These are phyloP conservation scores for Ceramica pisi DNA, from an alignment of 2,888 invertebrate genomes.

Conservation along the genomic window DNA sequence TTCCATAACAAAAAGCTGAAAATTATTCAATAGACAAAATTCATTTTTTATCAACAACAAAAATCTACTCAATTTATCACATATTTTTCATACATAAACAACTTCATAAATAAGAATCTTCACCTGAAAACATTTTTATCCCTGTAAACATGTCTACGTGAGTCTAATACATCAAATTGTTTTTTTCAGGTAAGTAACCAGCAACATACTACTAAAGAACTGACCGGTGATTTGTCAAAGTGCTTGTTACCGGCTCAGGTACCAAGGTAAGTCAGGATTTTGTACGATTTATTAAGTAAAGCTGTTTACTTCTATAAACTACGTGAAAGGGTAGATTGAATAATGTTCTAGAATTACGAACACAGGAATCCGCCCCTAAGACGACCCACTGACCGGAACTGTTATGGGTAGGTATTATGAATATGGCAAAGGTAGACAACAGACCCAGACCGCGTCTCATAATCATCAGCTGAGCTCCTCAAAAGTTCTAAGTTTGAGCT, in stretches of 20 bases:
- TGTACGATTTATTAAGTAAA: conserved; percentile 13
- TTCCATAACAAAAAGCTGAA: not conserved
- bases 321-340: not conserved
- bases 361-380: no score
- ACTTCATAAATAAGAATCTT: conserved; percentile 19
- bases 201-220: conserved; percentile 5
- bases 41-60: not conserved
- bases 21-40: not conserved
- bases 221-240: conserved; percentile 38
- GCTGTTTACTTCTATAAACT: not conserved
- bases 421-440: no score
- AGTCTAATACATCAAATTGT: conserved; percentile 26
- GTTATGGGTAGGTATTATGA: not conserved
- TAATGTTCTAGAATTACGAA: not conserved
- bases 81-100: conserved; percentile 8
- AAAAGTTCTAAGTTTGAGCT: no score
- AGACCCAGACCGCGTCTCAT: no score
- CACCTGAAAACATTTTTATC: not conserved
- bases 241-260: not conserved
- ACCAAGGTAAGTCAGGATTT: conserved; percentile 52
- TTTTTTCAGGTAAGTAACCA: conserved; percentile 64
- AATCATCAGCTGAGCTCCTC: no score
- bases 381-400: no score
- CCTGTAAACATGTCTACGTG: not conserved
- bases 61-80: not conserved